A percentile compares a stretch with the other conserved stretches of the same genome.
phyloP scores from a whole-genome alignment of 1,140 invertebrate genomes.

The Triops cancriformis region DNA sequence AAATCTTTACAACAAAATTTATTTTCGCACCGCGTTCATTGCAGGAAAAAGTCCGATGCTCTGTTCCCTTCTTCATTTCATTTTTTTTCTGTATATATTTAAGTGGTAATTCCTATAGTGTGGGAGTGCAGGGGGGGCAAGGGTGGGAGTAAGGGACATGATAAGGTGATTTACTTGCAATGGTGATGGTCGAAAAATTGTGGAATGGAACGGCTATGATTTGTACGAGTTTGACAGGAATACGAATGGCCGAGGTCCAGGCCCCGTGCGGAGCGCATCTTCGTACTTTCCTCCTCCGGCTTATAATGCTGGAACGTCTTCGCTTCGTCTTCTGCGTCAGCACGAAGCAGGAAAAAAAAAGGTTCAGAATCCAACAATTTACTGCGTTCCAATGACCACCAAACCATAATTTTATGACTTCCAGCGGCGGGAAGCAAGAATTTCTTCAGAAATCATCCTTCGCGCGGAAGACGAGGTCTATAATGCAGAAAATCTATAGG shows the following conservation, averaged over 20 bases:
- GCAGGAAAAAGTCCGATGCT: no score
- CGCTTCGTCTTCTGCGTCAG: conserved; percentile 1
- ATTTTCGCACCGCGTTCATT: no score
- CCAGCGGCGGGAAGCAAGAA: conserved; percentile 7
- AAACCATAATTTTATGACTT: conserved; percentile 14
- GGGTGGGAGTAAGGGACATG: neutral
- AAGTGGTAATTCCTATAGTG: neutral
- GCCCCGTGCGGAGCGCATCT: neutral
- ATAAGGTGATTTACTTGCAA: neutral
- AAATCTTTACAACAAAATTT: no score
- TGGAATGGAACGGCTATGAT: conserved; percentile 9
- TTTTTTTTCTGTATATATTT: neutral
- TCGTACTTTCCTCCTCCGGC: neutral
- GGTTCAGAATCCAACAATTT: neutral
- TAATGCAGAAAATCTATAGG: neutral
- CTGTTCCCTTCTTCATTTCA: no score
- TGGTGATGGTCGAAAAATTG: conserved; percentile 10
- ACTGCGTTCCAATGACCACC: conserved; percentile 12
- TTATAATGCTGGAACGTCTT: neutral
- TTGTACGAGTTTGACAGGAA: conserved; percentile 9
- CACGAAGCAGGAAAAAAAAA: neutral
- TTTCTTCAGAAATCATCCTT: neutral
- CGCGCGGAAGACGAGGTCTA: neutral
- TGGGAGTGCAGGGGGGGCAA: neutral
- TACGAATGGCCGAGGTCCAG: conserved; percentile 12